These are phyloP conservation scores for Sebastes glaucus DNA, from an alignment of 2,797 vertebrate genomes.

Conservation along the genomic window DNA sequence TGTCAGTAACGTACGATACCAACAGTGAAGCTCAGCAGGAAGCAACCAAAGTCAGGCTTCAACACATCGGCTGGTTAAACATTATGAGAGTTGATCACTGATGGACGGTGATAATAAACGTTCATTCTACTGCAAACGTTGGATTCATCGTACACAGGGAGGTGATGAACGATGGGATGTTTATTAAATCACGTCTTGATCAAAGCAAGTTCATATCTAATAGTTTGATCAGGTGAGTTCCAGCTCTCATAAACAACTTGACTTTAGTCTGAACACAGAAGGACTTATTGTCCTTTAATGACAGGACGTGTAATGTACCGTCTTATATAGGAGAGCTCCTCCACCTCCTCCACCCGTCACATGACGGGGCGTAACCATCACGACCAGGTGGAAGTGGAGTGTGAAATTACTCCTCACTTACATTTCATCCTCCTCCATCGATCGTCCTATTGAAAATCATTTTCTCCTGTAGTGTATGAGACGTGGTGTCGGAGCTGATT, in stretches of 20 bases:
- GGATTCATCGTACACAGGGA: no score
- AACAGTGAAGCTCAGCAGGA: background rate
- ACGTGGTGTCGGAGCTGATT: conserved; percentile 10
- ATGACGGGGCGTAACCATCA: conserved; percentile 1
- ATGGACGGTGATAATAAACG: no score
- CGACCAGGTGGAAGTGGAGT: conserved; percentile 21
- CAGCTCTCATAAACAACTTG: no score
- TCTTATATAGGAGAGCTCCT: background rate
- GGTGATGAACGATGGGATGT: no score
- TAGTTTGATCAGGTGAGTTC: no score
- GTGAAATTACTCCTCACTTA: conserved; percentile 54
- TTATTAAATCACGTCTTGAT: no score
- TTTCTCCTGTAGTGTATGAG: background rate
- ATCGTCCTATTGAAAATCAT: conserved; percentile 21
- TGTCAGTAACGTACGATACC: no score
- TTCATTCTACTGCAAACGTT: no score
- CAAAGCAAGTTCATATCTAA: no score
- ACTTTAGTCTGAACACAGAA: background rate
- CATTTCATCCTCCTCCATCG: conserved; percentile 28
- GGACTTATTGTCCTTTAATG: background rate
- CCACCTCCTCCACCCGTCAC: background rate
- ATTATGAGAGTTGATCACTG: no score
- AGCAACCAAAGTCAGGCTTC: background rate
- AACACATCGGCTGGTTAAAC: background rate
- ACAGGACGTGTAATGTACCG: background rate